Base-by-base conservation (phyloP, 2,113 vertebrate species). In the Oryzias celebensis region DNA sequence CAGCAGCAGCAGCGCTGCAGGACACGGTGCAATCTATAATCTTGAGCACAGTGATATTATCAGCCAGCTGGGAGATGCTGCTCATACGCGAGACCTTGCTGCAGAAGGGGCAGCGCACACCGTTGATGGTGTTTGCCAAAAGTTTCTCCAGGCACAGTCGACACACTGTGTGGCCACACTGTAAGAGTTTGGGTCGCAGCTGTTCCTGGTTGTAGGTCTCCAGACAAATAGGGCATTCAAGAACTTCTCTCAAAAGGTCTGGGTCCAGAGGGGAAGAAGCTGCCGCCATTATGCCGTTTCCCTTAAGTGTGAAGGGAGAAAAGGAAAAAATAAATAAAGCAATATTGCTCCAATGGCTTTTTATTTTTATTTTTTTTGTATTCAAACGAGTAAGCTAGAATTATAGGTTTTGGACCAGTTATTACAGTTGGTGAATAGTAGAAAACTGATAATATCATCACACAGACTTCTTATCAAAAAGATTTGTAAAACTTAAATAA, bases 161-260 rank as follows among this genome's bases (percentile, higher is more conserved):
- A 88, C 97, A 99, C 71, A 96, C 94, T 3, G 97, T 97, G 64
- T 99, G 97, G 46, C 97, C 97, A 0, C 97, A 99, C 83, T 98
- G 96, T 56, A 98, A 86, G 8, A 98, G 94, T 68, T 99, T 99
- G 61, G 96, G 96, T 71, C 97, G 92, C 79, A 97, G 87, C 58
- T 95, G 93, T 45, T 96, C 94, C 82, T 94, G 94, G 0, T 91
- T 96, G 87, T 96, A 99, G 52, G 96, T 96, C 77, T 98, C 96
- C 90, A 98, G 92, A 82, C 97, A 99, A 63, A 99, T 98, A 10
- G 96, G 96, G 75, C 97, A 99, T 77, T 99, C 97, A 52, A 99
- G 89, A 24, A 99, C 94, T 85, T 98, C 97, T 31, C 96, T 93
- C 66, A 98, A 91, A 0, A 95, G 87, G 2, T 99, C 96, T 0